These are phyloP conservation scores for Drosophila suboccidentalis DNA, from an alignment of 2,888 invertebrate species.

Conservation along the genomic window DNA sequence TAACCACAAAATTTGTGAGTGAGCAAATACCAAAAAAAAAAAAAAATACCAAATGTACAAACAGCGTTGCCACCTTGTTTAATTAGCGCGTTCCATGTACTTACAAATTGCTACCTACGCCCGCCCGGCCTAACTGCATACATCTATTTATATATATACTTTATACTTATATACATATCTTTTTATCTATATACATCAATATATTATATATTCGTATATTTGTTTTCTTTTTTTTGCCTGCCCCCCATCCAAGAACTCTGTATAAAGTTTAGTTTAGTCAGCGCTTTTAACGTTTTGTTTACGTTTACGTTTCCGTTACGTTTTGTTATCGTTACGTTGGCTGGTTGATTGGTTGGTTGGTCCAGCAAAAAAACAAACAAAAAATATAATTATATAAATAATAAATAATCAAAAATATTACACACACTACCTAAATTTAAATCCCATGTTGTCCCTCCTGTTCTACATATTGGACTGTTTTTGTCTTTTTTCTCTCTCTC, in stretches of 20 bases:
- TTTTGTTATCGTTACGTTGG: constrained; percentile 67
- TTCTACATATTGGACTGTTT: constrained; percentile 28
- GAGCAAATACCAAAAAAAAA: constrained; percentile 20
- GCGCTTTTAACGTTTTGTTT: constrained; percentile 45
- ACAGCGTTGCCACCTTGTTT: constrained; percentile 64
- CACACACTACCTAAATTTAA: constrained; percentile 49
- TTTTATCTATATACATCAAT: constrained; percentile 19
- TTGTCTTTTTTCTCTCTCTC: constrained; percentile 27
- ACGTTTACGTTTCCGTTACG: constrained; percentile 20
- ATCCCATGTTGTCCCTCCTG: constrained; percentile 85
- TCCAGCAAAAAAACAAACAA: constrained; percentile 39
- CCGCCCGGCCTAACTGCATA: constrained; percentile 71
- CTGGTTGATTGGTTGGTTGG: constrained; percentile 66
- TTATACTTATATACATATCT: constrained; percentile 25
- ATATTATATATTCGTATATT: constrained; percentile 25
- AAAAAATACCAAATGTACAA: constrained; percentile 35
- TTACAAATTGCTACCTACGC: constrained; percentile 56
- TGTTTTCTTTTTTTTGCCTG: constrained; percentile 49
- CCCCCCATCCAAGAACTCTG: constrained; percentile 27
- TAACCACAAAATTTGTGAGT: constrained; percentile 50
- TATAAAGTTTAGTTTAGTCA: constrained; percentile 40
- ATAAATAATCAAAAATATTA: constrained; percentile 8
- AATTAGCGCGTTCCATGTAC: constrained; percentile 68
- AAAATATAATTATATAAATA: neutral
- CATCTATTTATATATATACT: constrained; percentile 12